Conservation (phyloP, 2,888 invertebrate genomes). For the Bhutanitis thaidina region DNA sequence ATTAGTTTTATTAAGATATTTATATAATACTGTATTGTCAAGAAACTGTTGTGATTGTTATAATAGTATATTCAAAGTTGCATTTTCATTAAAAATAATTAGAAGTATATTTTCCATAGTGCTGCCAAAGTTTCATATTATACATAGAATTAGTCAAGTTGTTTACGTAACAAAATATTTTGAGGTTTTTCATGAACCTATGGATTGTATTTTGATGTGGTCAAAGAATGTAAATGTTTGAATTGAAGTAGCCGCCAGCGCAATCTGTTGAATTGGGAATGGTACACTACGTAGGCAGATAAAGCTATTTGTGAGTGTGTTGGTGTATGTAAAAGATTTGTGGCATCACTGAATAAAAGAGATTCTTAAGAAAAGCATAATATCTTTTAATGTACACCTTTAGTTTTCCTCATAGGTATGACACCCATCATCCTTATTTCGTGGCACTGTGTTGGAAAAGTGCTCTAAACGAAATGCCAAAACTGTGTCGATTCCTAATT, state of each 20-base stretch:
- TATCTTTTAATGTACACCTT: slow-evolving; percentile 27
- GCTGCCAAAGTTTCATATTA: slow-evolving; percentile 78
- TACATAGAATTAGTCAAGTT: slow-evolving; percentile 73
- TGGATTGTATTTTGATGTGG: slow-evolving; percentile 72
- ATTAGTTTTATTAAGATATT: slow-evolving; percentile 30
- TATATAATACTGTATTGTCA: slow-evolving; percentile 64
- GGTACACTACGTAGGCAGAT: slow-evolving; percentile 6
- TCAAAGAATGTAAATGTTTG: slow-evolving; percentile 50
- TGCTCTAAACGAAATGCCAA: too few relatives aligned
- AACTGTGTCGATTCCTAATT: too few relatives aligned
- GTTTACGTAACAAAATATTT: slow-evolving; percentile 72
- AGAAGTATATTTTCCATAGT: slow-evolving; percentile 80
- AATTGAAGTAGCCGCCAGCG: slow-evolving; percentile 1
- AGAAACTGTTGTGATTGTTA: slow-evolving; percentile 77
- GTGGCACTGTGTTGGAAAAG: too few relatives aligned
- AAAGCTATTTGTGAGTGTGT: slow-evolving; percentile 20
- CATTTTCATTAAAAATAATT: slow-evolving; percentile 73
- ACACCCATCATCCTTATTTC: too few relatives aligned
- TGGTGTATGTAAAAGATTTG: slow-evolving; percentile 41
- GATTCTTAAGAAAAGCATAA: slow-evolving; percentile 45
- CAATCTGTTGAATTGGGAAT: neutral
- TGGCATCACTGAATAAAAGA: slow-evolving; percentile 65
- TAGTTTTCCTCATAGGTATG: neutral
- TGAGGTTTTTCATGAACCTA: slow-evolving; percentile 73
- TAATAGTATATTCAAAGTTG: slow-evolving; percentile 65